These are phyloP conservation scores for Nylanderia fulva DNA, from an alignment of 1,140 invertebrate genomes.

Conservation along the genomic window DNA sequence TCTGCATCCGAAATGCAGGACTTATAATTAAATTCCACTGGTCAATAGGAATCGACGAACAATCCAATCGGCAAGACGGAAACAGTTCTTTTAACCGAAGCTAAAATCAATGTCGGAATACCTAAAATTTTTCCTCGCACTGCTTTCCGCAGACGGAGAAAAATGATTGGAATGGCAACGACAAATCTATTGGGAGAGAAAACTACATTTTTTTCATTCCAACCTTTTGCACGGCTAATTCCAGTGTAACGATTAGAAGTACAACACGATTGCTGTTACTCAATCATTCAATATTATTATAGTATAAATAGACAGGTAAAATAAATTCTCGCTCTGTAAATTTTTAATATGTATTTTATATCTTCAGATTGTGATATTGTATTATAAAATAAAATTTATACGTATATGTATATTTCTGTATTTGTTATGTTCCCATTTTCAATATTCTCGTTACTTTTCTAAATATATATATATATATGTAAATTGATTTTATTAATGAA, in stretches of 20 bases:
- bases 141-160: conserved; percentile 33
- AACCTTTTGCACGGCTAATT: neutral
- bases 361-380: neutral
- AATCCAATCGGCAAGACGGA: conserved; percentile 40
- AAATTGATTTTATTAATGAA: no score
- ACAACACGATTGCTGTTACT: neutral
- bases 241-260: conserved; percentile 32
- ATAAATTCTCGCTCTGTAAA: neutral
- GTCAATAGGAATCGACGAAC: conserved; percentile 27
- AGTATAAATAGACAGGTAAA: neutral
- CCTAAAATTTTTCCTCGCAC: conserved; percentile 44
- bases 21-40: conserved; percentile 60
- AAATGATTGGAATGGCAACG: conserved; percentile 30
- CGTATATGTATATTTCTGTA: neutral
- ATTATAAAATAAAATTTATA: neutral
- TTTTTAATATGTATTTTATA: neutral
- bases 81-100: conserved; percentile 40
- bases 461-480: no score
- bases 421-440: conserved; percentile 4
- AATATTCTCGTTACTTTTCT: neutral
- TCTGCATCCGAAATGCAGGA: conserved; percentile 40
- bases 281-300: neutral
- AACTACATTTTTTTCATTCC: conserved; percentile 10
- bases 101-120: conserved; percentile 49
- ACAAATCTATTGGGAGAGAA: conserved; percentile 46